phyloP scores from a whole-genome alignment of 2,797 vertebrate genomes.

The Muraenolepis orangiensis region DNA sequence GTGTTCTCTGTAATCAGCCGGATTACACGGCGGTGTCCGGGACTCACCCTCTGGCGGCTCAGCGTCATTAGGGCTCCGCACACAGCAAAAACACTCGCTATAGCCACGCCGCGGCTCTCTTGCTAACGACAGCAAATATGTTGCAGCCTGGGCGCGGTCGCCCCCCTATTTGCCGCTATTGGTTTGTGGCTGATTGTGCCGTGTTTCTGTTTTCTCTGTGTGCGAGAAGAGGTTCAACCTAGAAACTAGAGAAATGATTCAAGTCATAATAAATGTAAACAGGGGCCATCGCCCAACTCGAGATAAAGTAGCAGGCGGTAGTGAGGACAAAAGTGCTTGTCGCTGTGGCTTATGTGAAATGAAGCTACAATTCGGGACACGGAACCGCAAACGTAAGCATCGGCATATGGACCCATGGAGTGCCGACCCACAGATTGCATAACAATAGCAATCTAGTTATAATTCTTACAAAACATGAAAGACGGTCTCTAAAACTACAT shows the following conservation, averaged over 20 bases:
- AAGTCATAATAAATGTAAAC: too few relatives aligned
- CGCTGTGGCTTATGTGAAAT: not conserved
- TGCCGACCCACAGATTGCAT: not conserved
- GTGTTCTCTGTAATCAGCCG: constrained; percentile 54
- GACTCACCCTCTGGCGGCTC: constrained; percentile 24
- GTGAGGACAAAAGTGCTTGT: not conserved
- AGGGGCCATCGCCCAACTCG: too few relatives aligned
- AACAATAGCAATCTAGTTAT: not conserved
- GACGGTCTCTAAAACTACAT: not conserved
- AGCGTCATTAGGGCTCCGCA: constrained; percentile 55
- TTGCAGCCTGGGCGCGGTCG: not conserved
- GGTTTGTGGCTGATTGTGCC: not conserved
- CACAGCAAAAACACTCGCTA: constrained; percentile 55
- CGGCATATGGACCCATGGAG: not conserved
- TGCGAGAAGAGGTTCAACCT: not conserved
- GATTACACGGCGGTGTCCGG: constrained; percentile 55
- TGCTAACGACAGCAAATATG: constrained; percentile 60
- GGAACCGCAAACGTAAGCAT: not conserved
- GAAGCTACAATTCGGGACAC: not conserved
- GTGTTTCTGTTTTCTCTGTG: not conserved
- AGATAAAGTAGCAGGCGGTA: not conserved
- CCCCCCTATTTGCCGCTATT: not conserved
- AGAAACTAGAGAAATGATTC: too few relatives aligned
- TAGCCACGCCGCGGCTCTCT: constrained; percentile 43
- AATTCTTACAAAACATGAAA: not conserved